Percentiles rank a stretch among this genome's conserved stretches.
Evolutionary conservation across 2,113 vertebrate genomes (phyloP).

Genomic region (Herpetotheres cachinnans): DNA sequence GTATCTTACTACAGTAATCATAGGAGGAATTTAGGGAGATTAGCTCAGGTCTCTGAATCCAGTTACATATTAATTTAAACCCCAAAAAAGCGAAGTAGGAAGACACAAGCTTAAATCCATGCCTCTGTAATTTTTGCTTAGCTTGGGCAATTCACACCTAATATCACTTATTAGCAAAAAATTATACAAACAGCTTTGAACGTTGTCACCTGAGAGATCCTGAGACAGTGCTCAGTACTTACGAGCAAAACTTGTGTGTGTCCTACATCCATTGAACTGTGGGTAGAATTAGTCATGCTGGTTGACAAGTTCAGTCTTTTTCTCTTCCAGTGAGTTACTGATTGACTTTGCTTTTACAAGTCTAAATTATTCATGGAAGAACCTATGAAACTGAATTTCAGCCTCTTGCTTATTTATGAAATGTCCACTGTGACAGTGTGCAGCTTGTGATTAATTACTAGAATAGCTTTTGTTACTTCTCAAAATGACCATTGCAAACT

Average conservation of each 20-base stretch:
- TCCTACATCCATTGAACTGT: neutral
- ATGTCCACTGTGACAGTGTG: neutral
- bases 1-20: neutral
- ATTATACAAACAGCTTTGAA: neutral
- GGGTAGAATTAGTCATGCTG: slow-evolving; percentile 11
- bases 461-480: neutral
- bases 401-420: neutral
- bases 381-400: neutral
- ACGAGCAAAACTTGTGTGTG: neutral
- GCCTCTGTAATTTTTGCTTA: neutral
- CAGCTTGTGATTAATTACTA: neutral
- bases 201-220: neutral
- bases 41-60: neutral
- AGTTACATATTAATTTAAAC: neutral
- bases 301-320: neutral
- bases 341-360: slow-evolving; percentile 11
- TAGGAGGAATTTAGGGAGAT: neutral
- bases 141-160: neutral
- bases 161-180: neutral
- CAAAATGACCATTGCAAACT: neutral
- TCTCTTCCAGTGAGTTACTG: neutral
- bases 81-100: neutral
- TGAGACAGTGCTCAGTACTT: neutral
- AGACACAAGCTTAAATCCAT: neutral
- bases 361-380: slow-evolving; percentile 38